phyloP scores from a whole-genome alignment of 2,797 vertebrate genomes.

The Ataeniobius toweri region DNA sequence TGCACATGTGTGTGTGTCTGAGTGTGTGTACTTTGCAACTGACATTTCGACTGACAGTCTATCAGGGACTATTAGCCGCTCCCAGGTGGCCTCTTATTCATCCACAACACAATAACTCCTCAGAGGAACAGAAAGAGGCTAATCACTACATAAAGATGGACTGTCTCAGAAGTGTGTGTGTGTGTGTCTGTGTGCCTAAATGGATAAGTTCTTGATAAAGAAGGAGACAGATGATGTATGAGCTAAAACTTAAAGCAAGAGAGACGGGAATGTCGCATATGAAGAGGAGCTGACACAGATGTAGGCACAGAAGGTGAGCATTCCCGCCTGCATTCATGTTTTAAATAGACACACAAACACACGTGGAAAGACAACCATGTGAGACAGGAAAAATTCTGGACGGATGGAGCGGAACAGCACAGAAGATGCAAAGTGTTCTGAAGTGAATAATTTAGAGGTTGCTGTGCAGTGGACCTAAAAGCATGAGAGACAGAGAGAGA shows the following conservation, averaged over 20 bases:
- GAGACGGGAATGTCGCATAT: constrained; percentile 31
- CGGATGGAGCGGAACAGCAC: constrained; percentile 61
- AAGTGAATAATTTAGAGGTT: constrained; percentile 77
- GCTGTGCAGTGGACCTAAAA: constrained; percentile 67
- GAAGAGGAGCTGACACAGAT: constrained; percentile 13
- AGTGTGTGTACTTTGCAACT: constrained; percentile 44
- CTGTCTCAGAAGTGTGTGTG: constrained; percentile 47
- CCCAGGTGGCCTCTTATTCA: constrained; percentile 76
- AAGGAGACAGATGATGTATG: constrained; percentile 25
- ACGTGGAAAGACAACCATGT: constrained; percentile 29
- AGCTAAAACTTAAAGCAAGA: constrained; percentile 27
- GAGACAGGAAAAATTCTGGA: constrained; percentile 64
- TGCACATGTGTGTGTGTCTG: constrained; percentile 7
- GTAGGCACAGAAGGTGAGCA: constrained; percentile 19
- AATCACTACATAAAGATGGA: constrained; percentile 67
- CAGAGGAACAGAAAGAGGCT: constrained; percentile 67
- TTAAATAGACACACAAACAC: constrained; percentile 15
- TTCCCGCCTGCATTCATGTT: not conserved
- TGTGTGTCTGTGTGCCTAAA: not conserved
- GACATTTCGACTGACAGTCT: constrained; percentile 73
- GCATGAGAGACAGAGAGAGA: constrained; percentile 35
- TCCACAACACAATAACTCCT: constrained; percentile 71
- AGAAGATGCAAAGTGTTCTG: constrained; percentile 72
- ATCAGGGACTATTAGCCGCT: constrained; percentile 74
- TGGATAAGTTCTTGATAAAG: constrained; percentile 28